A percentile compares a stretch with the other conserved stretches of the same genome.
Conservation (phyloP, 2,113 vertebrate species). For the Labeo catla region DNA sequence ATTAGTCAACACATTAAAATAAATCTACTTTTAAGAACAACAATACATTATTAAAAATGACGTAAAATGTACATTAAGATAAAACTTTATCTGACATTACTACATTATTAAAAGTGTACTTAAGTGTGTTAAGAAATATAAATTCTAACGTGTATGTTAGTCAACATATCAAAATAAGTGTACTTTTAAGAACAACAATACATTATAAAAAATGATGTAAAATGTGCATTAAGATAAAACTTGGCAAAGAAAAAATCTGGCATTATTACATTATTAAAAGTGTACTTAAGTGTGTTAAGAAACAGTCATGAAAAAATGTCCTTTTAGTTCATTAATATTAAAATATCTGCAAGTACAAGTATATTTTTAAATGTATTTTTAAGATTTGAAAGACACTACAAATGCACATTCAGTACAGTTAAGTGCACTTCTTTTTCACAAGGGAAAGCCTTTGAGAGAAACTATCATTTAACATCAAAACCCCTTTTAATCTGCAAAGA, state of each 20-base stretch:
- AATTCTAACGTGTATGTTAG: background rate
- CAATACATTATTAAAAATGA: background rate
- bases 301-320: background rate
- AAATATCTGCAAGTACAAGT: background rate
- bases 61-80: background rate
- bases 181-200: background rate
- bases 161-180: background rate
- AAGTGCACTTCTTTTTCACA: background rate
- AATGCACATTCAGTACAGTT: background rate
- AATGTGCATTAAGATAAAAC: background rate
- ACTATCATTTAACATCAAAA: background rate
- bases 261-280: background rate
- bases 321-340: background rate
- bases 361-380: background rate
- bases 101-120: background rate
- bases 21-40: background rate
- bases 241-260: background rate
- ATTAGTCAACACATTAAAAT: background rate
- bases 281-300: background rate
- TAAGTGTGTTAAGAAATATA: background rate
- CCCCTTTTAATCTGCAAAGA: background rate
- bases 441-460: background rate
- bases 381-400: background rate
- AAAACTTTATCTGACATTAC: background rate
- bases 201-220: background rate